A percentile compares a stretch with the other conserved stretches of the same genome.
Evolutionary conservation across 2,888 invertebrate genomes (phyloP).

Genomic region (Tyria jacobaeae): DNA sequence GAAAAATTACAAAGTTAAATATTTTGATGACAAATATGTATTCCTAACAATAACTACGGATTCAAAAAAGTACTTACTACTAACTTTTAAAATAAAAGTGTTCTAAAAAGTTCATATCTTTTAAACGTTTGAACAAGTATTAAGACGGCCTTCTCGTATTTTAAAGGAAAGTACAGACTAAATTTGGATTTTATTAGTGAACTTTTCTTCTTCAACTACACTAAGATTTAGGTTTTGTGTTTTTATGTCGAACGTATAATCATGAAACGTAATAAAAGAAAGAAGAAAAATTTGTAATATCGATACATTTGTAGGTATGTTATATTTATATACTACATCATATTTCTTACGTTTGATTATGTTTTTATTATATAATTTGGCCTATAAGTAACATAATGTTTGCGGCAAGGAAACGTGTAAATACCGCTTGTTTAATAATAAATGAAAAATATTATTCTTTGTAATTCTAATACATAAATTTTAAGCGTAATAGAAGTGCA

Average conservation of each 20-base stretch:
- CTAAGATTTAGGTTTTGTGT: slow-evolving; percentile 17
- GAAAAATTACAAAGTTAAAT: slow-evolving; percentile 11
- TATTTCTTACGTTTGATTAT: no score
- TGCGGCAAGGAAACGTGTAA: no score
- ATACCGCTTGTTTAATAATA: no score
- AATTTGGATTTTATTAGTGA: slow-evolving; percentile 66
- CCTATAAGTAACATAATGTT: no score
- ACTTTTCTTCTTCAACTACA: slow-evolving; percentile 46
- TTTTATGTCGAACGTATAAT: slow-evolving; percentile 6
- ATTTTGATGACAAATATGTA: slow-evolving; percentile 15
- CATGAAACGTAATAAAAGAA: neutral
- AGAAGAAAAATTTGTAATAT: neutral
- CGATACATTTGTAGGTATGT: no score
- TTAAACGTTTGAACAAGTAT: slow-evolving; percentile 55
- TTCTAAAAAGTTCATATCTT: slow-evolving; percentile 55
- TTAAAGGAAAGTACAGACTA: slow-evolving; percentile 57
- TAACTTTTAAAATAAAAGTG: slow-evolving; percentile 55
- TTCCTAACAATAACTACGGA: slow-evolving; percentile 24
- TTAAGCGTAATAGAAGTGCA: no score
- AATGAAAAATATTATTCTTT: no score
- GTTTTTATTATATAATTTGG: no score
- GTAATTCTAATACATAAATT: no score
- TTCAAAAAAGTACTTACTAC: slow-evolving; percentile 37
- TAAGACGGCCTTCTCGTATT: slow-evolving; percentile 58
- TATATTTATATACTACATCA: no score